A percentile compares a stretch with the other conserved stretches of the same genome.
Evolutionary conservation across 92 coral and sea anemone genomes (phyloP).

Genomic region (Parazoanthus swiftii): DNA sequence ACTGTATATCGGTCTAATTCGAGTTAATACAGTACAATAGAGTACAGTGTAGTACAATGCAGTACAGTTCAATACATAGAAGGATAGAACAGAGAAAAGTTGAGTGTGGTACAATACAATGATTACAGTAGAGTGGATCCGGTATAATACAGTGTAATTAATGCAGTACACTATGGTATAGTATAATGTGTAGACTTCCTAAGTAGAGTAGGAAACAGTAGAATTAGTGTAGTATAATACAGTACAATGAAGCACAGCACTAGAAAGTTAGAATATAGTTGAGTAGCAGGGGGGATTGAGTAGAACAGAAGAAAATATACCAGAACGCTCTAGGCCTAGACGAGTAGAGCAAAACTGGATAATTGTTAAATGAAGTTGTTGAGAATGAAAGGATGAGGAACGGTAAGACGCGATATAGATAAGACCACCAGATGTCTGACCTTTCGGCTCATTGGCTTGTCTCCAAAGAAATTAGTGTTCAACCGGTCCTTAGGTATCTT

Average conservation of each 20-base stretch:
- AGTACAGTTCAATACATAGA: neutral
- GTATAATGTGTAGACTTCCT: neutral
- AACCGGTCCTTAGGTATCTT: conserved; percentile 72
- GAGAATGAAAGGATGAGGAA: neutral
- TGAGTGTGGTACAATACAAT: neutral
- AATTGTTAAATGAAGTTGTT: neutral
- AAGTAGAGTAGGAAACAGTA: neutral
- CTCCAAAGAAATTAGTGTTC: conserved; percentile 70
- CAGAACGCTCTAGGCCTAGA: neutral
- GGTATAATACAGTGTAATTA: neutral
- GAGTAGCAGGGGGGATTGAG: neutral
- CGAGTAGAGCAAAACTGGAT: neutral
- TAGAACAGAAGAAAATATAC: neutral
- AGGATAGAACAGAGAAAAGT: neutral
- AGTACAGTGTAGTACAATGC: neutral
- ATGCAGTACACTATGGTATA: neutral
- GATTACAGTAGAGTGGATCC: neutral
- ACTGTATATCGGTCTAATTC: no score
- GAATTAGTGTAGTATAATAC: neutral
- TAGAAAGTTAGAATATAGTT: neutral
- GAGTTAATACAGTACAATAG: neutral
- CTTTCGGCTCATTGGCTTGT: conserved; percentile 82
- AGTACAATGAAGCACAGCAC: neutral
- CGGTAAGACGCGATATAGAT: neutral
- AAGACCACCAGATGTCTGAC: conserved; percentile 27